Base-by-base conservation (phyloP, 1,140 invertebrate genomes). In the Drosophila lini region DNA sequence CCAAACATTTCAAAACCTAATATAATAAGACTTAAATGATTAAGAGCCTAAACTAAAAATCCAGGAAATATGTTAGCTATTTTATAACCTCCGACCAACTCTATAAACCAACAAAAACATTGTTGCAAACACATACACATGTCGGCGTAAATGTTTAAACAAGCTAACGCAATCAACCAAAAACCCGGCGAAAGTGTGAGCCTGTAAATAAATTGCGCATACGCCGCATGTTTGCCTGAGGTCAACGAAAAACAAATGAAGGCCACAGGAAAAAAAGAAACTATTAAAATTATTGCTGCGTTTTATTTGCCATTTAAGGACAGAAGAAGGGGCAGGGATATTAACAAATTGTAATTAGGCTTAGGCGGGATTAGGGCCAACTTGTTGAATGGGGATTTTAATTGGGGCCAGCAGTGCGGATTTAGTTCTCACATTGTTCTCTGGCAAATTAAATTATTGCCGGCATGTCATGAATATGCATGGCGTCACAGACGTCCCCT, bases 291-390 rank as follows among this genome's bases (percentile, higher is more conserved):
- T 57, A 88, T 82, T 69, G 57, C 64, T 52, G 67, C 67, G 48
- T 74, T 81, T 76, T 81, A 73, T 81, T 81, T 85, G 79, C 67
- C 78, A 79, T 77, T 86, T 80, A 74, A 76, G 53, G 47, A 65
- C 9, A 42, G 59, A 1, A 10, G n/a, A 10, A 64, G 57, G 45
- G 34, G 52, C 13, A 38, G 19, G 38, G 45, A 69, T 68, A 65
- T 64, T 62, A 48, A 67, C 80, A 69, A 83, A 80, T 88, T 74
- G 77, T 88, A 89, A 89, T 88, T 88, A 88, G 80, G 76, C 77
- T 80, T 78, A 78, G 61, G 28, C 58, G 47, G 64, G 68, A 83
- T 88, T 86, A 76, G 73, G 62, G 62, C 50, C 40, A 62, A 77
- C 70, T 82, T 79, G 78, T 71, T 70, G 73, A 68, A 58, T 48